A percentile compares a stretch with the other conserved stretches of the same genome.
These are phyloP conservation scores for Circaetus cinerascens DNA, from an alignment of 2,113 vertebrate genomes.

Conservation along the genomic window DNA sequence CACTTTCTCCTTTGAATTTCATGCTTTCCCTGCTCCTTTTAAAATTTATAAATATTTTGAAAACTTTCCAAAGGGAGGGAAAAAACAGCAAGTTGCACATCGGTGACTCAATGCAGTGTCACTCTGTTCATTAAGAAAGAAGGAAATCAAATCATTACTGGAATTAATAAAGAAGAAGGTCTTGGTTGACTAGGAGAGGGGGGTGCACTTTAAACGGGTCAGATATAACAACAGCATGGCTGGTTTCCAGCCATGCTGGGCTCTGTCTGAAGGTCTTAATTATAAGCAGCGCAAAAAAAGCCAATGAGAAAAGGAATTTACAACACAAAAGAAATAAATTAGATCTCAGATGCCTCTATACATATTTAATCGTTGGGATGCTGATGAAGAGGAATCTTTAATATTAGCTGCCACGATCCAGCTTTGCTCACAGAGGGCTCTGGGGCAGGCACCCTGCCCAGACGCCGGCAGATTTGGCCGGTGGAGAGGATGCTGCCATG, in stretches of 20 bases:
- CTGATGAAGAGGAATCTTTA: conserved; percentile 57
- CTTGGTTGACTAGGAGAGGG: conserved; percentile 13
- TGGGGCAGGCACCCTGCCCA: accelerated
- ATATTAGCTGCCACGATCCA: background rate
- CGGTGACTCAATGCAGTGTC: conserved; percentile 38
- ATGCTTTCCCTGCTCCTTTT: background rate
- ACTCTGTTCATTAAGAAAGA: conserved; percentile 37
- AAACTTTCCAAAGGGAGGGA: conserved; percentile 56
- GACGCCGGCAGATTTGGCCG: accelerated
- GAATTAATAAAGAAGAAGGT: conserved; percentile 49
- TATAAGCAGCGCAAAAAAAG: conserved; percentile 37
- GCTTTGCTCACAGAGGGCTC: background rate
- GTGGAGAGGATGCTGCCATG: background rate
- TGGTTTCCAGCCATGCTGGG: conserved; percentile 27
- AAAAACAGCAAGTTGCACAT: conserved; percentile 2
- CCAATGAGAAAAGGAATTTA: conserved; percentile 23
- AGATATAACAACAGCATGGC: background rate
- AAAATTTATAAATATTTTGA: conserved; percentile 67
- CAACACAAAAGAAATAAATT: conserved; percentile 68
- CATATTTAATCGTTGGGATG: conserved; percentile 55
- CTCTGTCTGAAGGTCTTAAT: conserved; percentile 61
- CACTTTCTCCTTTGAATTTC: no score
- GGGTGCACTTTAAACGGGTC: background rate
- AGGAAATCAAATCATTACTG: conserved; percentile 44
- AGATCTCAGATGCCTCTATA: conserved; percentile 45